These are phyloP conservation scores for Lagopus muta DNA, from an alignment of 2,113 vertebrate genomes.

Conservation along the genomic window DNA sequence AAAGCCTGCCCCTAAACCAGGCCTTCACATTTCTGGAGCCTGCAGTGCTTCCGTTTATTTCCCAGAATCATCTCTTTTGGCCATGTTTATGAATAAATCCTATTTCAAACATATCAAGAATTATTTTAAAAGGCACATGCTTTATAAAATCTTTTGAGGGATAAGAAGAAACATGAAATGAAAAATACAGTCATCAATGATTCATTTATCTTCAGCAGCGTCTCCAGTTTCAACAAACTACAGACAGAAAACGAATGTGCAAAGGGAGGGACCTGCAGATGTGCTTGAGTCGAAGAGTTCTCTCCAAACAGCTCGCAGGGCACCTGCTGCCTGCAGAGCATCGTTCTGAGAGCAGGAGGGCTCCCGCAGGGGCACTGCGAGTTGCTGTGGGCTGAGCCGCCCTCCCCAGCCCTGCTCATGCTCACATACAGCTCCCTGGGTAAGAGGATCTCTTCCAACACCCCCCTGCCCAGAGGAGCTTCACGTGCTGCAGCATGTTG, in stretches of 20 bases:
- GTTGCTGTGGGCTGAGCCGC: neutral
- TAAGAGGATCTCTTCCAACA: neutral
- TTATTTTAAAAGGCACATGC: neutral
- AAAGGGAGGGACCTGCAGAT: neutral
- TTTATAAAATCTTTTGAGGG: neutral
- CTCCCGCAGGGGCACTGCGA: neutral
- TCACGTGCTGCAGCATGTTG: accelerated
- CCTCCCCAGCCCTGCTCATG: no score
- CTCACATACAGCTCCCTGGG: neutral
- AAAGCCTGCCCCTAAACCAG: no score
- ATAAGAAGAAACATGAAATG: neutral
- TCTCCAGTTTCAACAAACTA: neutral
- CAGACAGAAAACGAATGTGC: neutral
- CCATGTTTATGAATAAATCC: neutral
- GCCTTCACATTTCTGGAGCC: no score
- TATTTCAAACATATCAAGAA: neutral
- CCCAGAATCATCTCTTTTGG: neutral
- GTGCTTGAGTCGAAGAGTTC: neutral
- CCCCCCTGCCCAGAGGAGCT: neutral
- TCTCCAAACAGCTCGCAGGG: neutral
- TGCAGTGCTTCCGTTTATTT: neutral
- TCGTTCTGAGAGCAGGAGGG: neutral
- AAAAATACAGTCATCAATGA: neutral
- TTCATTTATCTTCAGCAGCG: neutral
- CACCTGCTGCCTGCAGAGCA: neutral